Conservation (phyloP, 2,113 vertebrate genomes). For the Clarias macrocephalus region DNA sequence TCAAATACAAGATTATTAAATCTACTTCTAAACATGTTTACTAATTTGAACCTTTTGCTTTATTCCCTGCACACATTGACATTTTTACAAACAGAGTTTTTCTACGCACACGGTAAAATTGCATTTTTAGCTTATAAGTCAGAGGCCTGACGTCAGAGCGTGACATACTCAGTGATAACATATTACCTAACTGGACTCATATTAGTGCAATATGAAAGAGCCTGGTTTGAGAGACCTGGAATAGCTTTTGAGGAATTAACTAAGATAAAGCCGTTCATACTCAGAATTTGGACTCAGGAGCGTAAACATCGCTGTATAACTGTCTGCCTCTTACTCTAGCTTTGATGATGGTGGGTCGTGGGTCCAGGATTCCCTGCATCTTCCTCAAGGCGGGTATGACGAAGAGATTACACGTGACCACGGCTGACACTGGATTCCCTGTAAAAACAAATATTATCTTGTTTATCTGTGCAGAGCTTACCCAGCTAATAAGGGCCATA, state of each 20-base stretch:
- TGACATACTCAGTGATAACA: no score
- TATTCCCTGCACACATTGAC: no score
- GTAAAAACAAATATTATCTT: slow-evolving; percentile 45
- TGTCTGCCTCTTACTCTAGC: slow-evolving; percentile 83
- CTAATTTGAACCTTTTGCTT: no score
- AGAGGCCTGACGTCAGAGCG: background rate
- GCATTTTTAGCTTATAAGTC: background rate
- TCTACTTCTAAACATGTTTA: no score
- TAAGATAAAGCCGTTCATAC: background rate
- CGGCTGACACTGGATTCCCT: slow-evolving; percentile 98
- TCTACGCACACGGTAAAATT: background rate
- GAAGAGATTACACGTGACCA: slow-evolving; percentile 99
- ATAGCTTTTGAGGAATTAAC: background rate
- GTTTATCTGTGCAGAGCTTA: background rate
- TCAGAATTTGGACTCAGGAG: background rate
- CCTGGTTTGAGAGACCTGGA: background rate
- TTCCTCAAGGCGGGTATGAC: slow-evolving; percentile 99
- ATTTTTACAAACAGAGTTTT: no score
- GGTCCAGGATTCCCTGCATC: slow-evolving; percentile 99
- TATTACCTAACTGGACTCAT: background rate
- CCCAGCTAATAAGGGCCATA: background rate
- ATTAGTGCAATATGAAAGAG: background rate
- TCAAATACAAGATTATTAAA: no score
- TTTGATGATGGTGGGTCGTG: slow-evolving; percentile 99
- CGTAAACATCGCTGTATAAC: no score